A percentile compares a stretch with the other conserved stretches of the same genome.
Evolutionary conservation across 2,797 vertebrate genomes (phyloP).

Genomic region (Rachycentron canadum): DNA sequence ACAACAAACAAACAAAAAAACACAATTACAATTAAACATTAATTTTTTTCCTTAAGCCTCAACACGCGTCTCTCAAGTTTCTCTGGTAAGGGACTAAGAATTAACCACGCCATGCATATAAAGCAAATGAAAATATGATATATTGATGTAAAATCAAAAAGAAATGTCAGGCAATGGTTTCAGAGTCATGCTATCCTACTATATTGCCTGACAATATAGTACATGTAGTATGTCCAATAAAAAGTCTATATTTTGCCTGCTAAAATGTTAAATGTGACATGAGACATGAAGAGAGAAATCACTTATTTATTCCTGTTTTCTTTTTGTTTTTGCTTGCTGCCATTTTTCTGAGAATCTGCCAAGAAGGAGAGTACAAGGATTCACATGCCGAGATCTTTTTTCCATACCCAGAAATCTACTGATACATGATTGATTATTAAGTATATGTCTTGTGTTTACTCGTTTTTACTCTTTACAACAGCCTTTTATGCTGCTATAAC

Average conservation of each 20-base stretch:
- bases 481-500: slow-evolving; percentile 41
- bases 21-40: background rate
- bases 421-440: slow-evolving; percentile 23
- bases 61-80: background rate
- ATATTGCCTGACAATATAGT: too few relatives aligned
- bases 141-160: background rate
- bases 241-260: too few relatives aligned
- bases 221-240: too few relatives aligned
- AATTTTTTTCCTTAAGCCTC: background rate
- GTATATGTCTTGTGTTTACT: slow-evolving; percentile 23
- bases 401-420: background rate
- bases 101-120: too few relatives aligned
- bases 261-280: too few relatives aligned
- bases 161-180: background rate
- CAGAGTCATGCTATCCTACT: too few relatives aligned
- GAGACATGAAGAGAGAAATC: too few relatives aligned
- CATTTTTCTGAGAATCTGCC: background rate
- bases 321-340: background rate
- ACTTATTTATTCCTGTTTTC: background rate
- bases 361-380: background rate
- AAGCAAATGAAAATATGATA: too few relatives aligned
- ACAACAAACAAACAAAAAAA: too few relatives aligned
- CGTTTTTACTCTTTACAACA: slow-evolving; percentile 30
- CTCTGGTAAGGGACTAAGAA: background rate
- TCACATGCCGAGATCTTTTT: background rate